These are phyloP conservation scores for Callospermophilus lateralis DNA, from an alignment of 2,113 vertebrate species.

Conservation along the genomic window DNA sequence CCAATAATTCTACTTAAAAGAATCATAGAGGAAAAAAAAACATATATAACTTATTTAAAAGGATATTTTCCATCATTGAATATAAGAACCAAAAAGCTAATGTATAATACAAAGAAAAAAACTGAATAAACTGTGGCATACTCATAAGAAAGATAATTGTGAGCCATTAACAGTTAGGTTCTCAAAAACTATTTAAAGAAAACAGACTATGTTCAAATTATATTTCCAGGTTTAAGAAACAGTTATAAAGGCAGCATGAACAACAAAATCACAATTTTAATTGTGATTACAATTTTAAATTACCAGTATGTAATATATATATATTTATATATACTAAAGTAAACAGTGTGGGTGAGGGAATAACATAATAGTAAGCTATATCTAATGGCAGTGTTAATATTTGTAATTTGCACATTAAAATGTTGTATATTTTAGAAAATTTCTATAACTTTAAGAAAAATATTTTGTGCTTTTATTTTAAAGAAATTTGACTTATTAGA, in stretches of 20 bases:
- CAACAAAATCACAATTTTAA: background rate
- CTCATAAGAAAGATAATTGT: background rate
- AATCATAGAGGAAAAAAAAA: background rate
- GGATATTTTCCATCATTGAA: background rate
- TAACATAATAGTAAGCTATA: background rate
- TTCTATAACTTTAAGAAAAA: background rate
- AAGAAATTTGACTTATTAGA: background rate
- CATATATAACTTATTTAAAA: background rate
- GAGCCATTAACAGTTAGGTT: background rate
- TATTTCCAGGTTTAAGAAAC: background rate
- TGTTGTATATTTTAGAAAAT: background rate
- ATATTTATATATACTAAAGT: background rate
- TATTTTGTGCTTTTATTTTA: background rate
- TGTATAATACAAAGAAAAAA: background rate
- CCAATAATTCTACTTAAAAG: background rate
- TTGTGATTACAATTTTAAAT: background rate
- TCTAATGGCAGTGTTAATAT: background rate
- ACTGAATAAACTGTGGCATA: background rate
- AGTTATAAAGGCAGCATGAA: background rate
- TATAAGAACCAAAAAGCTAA: conserved; percentile 11
- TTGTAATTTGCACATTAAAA: conserved; percentile 8
- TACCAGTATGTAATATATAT: background rate
- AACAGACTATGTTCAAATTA: background rate
- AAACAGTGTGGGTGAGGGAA: background rate
- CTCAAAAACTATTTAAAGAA: background rate